Percentiles rank a stretch among this genome's conserved stretches.
phyloP scores from a whole-genome alignment of 1,140 invertebrate genomes.

The Bathynomus jamesi region DNA sequence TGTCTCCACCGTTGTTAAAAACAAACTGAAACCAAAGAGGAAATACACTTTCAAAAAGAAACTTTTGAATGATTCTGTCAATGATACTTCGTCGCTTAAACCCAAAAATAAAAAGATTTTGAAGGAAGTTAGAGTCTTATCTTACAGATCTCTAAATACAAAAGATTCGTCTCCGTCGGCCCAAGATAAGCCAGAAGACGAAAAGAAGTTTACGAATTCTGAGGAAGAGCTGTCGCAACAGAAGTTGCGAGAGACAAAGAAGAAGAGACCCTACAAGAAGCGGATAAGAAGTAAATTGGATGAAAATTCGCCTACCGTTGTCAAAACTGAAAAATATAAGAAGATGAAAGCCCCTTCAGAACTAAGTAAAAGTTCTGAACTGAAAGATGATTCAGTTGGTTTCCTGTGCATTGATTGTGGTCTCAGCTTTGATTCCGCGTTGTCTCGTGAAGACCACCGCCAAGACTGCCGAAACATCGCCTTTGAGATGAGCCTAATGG shows the following conservation, averaged over 20 bases:
- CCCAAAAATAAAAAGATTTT: not conserved
- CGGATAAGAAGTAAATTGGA: not conserved
- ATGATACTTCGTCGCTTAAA: not conserved
- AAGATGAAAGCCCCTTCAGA: not conserved
- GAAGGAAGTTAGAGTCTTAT: not conserved
- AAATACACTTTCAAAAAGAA: not conserved
- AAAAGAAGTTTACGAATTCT: too few relatives aligned
- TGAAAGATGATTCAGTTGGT: not conserved
- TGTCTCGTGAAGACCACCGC: slow-evolving; percentile 21
- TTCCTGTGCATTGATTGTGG: slow-evolving; percentile 3
- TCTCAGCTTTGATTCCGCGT: not conserved
- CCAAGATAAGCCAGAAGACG: not conserved
- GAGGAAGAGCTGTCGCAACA: not conserved
- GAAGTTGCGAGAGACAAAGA: not conserved
- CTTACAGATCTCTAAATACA: not conserved
- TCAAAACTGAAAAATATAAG: not conserved
- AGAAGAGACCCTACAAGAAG: not conserved
- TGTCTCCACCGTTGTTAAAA: too few relatives aligned
- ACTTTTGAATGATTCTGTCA: not conserved
- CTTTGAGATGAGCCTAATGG: slow-evolving; percentile 36
- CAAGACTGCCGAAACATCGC: slow-evolving; percentile 34
- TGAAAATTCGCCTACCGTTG: not conserved
- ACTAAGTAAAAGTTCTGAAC: not conserved
- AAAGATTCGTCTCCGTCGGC: not conserved
- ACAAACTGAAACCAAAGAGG: not conserved